Evolutionary conservation across 2,113 vertebrate species (phyloP).

Genomic region (Poicephalus gulielmi): DNA sequence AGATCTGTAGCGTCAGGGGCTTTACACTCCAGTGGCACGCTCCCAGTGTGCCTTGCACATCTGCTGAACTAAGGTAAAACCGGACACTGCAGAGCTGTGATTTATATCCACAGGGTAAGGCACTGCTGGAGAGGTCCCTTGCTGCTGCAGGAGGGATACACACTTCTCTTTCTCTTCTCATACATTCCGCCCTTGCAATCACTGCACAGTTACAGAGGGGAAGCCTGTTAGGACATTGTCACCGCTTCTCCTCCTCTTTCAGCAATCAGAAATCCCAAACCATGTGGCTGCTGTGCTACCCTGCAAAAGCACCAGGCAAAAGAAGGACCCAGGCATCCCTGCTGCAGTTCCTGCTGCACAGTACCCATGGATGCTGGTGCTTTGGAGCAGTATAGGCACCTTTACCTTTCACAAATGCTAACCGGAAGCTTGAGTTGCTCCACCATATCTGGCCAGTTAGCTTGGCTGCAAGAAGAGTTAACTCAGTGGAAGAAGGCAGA

Average conservation of each 20-base stretch:
- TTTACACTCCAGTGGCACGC: not conserved
- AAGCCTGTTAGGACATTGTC: not conserved
- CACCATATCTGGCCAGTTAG: not conserved
- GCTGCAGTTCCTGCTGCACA: accelerated
- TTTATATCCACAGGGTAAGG: slow-evolving; percentile 23
- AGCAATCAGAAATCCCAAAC: not conserved
- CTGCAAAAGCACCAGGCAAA: not conserved
- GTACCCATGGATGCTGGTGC: accelerated
- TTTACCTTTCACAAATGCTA: not conserved
- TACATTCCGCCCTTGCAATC: accelerated
- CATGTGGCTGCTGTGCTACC: not conserved
- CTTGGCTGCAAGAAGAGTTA: not conserved
- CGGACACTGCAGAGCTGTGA: slow-evolving; percentile 38
- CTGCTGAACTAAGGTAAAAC: slow-evolving; percentile 56
- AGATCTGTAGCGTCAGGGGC: not conserved
- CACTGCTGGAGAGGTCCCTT: not conserved
- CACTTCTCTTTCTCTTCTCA: not conserved
- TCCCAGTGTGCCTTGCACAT: slow-evolving; percentile 35
- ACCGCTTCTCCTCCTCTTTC: not conserved
- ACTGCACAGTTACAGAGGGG: not conserved
- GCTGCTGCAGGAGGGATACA: not conserved
- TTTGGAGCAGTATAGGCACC: not conserved
- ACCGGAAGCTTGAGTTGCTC: not conserved
- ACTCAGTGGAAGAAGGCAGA: not conserved
- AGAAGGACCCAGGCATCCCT: not conserved